These are phyloP conservation scores for Steinernema hermaphroditum DNA, from an alignment of 2,888 invertebrate genomes.

Conservation along the genomic window DNA sequence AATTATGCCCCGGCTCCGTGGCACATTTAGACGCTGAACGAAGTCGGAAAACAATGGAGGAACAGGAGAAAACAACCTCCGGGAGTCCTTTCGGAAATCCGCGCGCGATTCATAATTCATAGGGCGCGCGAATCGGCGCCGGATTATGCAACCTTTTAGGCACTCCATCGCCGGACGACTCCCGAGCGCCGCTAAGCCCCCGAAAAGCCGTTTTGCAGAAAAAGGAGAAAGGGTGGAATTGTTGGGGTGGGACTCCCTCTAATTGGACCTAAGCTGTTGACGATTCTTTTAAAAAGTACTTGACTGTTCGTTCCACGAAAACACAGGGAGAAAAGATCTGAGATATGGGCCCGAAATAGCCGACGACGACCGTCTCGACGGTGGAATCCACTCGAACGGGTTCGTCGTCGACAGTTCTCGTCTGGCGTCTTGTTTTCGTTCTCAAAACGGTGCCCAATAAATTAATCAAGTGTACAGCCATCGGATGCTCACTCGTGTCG, in stretches of 20 bases:
- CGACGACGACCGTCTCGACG: not conserved
- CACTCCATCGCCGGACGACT: not conserved
- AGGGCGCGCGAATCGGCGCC: not conserved
- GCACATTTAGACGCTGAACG: not conserved
- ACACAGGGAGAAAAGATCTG: too few species aligned
- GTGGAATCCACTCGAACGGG: not conserved
- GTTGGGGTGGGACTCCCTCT: too few species aligned
- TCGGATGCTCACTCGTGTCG: too few species aligned
- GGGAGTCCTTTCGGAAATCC: too few species aligned
- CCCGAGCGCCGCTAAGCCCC: not conserved
- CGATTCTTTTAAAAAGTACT: too few species aligned
- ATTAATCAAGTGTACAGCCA: slow-evolving; percentile 7
- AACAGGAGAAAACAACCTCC: not conserved
- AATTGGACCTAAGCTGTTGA: too few species aligned
- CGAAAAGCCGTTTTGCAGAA: not conserved
- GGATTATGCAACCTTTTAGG: not conserved
- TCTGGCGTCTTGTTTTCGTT: slow-evolving; percentile 19
- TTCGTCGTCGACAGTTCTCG: not conserved
- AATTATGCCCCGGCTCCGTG: not conserved
- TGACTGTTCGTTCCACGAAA: too few species aligned
- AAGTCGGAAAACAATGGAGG: not conserved
- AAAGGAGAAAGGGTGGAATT: too few species aligned
- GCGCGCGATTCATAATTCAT: slow-evolving; percentile 19
- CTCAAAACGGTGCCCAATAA: not conserved
- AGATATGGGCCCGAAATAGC: not conserved